A percentile compares a stretch with the other conserved stretches of the same genome.
Conservation (phyloP, 35 echinoderm and acorn worm species). For the Heliocidaris tuberculata region DNA sequence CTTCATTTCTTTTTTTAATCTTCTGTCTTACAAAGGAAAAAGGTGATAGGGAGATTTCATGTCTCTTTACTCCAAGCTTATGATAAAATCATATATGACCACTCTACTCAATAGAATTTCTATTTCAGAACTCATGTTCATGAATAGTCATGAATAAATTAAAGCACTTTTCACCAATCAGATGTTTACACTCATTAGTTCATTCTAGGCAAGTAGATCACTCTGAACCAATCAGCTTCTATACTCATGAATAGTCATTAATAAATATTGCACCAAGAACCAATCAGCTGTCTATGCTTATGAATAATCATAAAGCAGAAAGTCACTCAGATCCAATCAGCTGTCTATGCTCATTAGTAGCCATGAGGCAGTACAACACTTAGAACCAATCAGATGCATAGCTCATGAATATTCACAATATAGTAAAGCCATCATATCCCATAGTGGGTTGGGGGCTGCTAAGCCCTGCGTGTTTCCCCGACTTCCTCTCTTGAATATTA, state of each 20-base stretch:
- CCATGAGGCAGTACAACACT: not conserved
- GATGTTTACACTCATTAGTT: too few species aligned
- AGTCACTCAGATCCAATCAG: not conserved
- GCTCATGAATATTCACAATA: conserved; percentile 28
- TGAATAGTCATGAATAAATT: too few species aligned
- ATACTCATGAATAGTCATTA: not conserved
- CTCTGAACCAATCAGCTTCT: not conserved
- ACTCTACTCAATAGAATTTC: too few species aligned
- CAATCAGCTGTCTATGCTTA: not conserved
- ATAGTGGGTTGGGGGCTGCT: not conserved
- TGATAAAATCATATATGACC: too few species aligned
- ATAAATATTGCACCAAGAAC: not conserved
- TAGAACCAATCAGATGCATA: not conserved
- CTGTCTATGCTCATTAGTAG: not conserved
- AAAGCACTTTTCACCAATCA: too few species aligned
- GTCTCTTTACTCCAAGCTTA: too few species aligned
- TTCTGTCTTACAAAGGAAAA: too few species aligned
- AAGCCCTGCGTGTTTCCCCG: not conserved
- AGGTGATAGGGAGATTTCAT: too few species aligned
- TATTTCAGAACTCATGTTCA: too few species aligned
- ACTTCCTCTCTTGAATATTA: conserved; percentile 45
- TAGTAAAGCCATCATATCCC: conserved; percentile 14
- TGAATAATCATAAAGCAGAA: not conserved
- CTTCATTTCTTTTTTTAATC: too few species aligned
- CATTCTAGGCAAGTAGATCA: too few species aligned